These are phyloP conservation scores for Diplolepis rosae DNA, from an alignment of 2,888 invertebrate genomes.

Conservation along the genomic window DNA sequence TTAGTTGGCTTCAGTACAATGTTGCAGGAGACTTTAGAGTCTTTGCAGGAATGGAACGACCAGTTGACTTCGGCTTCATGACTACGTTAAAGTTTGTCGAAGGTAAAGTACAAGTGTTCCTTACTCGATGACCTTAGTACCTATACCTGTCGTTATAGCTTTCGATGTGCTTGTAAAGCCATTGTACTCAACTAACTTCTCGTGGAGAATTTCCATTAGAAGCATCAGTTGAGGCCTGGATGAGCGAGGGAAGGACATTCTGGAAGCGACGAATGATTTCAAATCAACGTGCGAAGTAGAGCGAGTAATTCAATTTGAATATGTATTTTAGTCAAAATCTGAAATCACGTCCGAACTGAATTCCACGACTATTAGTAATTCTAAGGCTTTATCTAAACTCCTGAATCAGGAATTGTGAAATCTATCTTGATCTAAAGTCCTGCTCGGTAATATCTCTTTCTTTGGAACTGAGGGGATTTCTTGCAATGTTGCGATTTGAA, in stretches of 20 bases:
- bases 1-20: conserved; percentile 33
- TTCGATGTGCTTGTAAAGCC: conserved; percentile 70
- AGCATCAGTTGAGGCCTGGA: conserved; percentile 37
- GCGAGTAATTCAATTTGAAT: conserved; percentile 74
- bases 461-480: conserved; percentile 11
- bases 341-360: not conserved
- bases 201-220: conserved; percentile 71
- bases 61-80: conserved; percentile 32
- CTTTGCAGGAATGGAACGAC: conserved; percentile 32
- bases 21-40: conserved; percentile 36
- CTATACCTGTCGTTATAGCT: conserved; percentile 33
- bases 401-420: not conserved
- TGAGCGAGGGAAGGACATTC: conserved; percentile 43
- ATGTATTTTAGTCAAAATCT: conserved; percentile 60
- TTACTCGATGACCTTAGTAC: conserved; percentile 43
- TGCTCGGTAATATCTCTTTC: not conserved
- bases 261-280: conserved; percentile 69
- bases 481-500: conserved; percentile 39
- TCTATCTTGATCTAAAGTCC: not conserved
- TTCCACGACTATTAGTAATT: not conserved
- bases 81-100: conserved; percentile 46
- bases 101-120: conserved; percentile 48
- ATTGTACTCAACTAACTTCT: conserved; percentile 70
- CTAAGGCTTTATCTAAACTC: not conserved
- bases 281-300: conserved; percentile 72